Evolutionary conservation across 2,888 invertebrate genomes (phyloP).

Genomic region (Subacronicta megacephala): DNA sequence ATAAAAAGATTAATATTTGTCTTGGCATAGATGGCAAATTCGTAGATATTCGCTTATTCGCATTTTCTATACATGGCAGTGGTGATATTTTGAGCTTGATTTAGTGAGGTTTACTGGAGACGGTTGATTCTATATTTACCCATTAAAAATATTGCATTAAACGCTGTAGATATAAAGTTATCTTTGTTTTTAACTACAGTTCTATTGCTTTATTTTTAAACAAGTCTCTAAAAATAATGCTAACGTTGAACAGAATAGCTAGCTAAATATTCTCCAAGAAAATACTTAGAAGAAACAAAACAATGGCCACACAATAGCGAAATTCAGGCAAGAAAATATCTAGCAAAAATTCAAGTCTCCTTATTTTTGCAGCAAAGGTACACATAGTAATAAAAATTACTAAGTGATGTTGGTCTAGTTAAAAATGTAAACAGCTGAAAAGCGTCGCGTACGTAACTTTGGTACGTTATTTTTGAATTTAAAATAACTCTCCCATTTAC

Average conservation of each 20-base stretch:
- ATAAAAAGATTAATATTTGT: too few relatives aligned
- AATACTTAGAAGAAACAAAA: neutral
- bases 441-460: slow-evolving; percentile 46
- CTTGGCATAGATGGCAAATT: too few relatives aligned
- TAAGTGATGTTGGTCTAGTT: slow-evolving; percentile 53
- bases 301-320: neutral
- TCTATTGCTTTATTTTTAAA: neutral
- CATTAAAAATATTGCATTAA: too few relatives aligned
- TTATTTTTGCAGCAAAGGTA: slow-evolving; percentile 21
- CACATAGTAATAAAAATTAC: slow-evolving; percentile 37
- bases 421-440: slow-evolving; percentile 58
- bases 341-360: slow-evolving; percentile 3
- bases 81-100: too few relatives aligned
- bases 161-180: too few relatives aligned
- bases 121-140: too few relatives aligned
- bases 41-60: too few relatives aligned
- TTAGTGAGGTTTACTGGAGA: too few relatives aligned
- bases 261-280: neutral
- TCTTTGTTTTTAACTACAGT: too few relatives aligned
- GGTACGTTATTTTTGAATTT: slow-evolving; percentile 49
- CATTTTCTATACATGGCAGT: too few relatives aligned
- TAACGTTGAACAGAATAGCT: neutral
- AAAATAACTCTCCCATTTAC: slow-evolving; percentile 24
- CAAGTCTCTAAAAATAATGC: neutral
- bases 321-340: neutral